These are phyloP conservation scores for Drosophila merina DNA, from an alignment of 2,888 invertebrate species.

Conservation along the genomic window DNA sequence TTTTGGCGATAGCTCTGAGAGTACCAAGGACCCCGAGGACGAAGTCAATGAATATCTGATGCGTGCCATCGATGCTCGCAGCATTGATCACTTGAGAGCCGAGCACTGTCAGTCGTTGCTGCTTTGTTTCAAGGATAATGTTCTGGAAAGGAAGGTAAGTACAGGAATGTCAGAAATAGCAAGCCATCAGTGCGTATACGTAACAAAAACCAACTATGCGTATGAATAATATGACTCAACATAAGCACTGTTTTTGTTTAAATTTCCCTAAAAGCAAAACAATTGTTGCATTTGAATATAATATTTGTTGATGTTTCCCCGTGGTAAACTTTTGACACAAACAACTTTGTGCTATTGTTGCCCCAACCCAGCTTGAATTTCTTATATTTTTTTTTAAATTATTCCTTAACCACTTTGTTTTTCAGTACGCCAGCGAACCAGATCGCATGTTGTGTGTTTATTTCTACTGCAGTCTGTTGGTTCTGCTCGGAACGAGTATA, in stretches of 20 bases:
- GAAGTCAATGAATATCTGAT: constrained; percentile 98
- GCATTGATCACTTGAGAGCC: constrained; percentile 93
- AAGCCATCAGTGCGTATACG: too few relatives aligned
- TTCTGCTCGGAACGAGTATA: constrained; percentile 88
- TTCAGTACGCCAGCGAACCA: constrained; percentile 91
- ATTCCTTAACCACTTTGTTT: constrained; percentile 23
- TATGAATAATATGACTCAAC: background rate
- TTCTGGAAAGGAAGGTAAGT: constrained; percentile 92
- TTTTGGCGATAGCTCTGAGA: constrained; percentile 88
- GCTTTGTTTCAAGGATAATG: constrained; percentile 92
- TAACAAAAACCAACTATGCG: background rate
- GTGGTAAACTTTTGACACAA: background rate
- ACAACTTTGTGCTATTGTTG: constrained; percentile 5
- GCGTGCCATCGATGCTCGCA: constrained; percentile 97
- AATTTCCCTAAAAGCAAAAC: background rate
- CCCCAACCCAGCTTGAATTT: background rate
- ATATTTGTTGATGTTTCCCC: background rate
- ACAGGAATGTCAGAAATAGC: background rate
- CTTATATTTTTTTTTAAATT: constrained; percentile 10
- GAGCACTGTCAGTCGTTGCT: constrained; percentile 95
- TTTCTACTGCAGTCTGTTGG: constrained; percentile 91
- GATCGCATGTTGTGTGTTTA: constrained; percentile 95
- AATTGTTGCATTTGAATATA: constrained; percentile 1
- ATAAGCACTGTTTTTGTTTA: background rate
- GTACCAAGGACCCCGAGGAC: constrained; percentile 91